phyloP scores from a whole-genome alignment of 2,113 vertebrate genomes.

The Guaruba guarouba region DNA sequence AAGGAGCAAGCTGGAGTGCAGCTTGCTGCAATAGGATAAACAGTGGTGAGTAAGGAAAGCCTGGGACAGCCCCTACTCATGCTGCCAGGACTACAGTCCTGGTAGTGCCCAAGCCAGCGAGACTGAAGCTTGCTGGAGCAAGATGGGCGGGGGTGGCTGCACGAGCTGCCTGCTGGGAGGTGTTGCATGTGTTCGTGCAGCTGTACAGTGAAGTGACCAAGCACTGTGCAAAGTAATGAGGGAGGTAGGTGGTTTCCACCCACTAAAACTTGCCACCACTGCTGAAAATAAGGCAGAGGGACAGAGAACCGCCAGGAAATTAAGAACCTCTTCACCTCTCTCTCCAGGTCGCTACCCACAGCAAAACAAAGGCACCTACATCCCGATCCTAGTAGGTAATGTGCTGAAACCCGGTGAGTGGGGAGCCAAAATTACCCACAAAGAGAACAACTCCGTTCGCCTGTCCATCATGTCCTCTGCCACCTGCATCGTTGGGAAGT shows the following conservation, averaged over 20 bases:
- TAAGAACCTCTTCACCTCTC: not conserved
- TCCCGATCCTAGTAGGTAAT: slow-evolving; percentile 76
- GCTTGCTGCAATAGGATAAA: not conserved
- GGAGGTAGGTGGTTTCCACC: not conserved
- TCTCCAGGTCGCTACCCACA: slow-evolving; percentile 86
- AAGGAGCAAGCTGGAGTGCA: not conserved
- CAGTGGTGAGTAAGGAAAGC: not conserved
- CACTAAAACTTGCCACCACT: not conserved
- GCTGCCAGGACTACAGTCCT: not conserved
- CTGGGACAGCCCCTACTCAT: not conserved
- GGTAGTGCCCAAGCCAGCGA: accelerated
- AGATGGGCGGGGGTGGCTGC: not conserved
- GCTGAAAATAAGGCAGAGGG: not conserved
- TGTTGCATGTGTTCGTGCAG: not conserved
- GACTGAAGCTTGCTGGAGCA: not conserved
- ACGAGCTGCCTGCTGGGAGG: not conserved
- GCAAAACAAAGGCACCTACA: slow-evolving; percentile 90
- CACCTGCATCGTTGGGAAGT: slow-evolving; percentile 88
- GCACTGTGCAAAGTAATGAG: not conserved
- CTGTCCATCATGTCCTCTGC: slow-evolving; percentile 82
- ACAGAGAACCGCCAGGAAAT: not conserved
- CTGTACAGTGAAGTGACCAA: not conserved
- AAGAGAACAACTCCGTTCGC: slow-evolving; percentile 69
- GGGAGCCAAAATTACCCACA: slow-evolving; percentile 78
- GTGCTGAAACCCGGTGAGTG: slow-evolving; percentile 77